Evolutionary conservation across 2,888 invertebrate genomes (phyloP), one percentile per base, ranked within the genome.

Genomic region (Tenthredo notha): DNA sequence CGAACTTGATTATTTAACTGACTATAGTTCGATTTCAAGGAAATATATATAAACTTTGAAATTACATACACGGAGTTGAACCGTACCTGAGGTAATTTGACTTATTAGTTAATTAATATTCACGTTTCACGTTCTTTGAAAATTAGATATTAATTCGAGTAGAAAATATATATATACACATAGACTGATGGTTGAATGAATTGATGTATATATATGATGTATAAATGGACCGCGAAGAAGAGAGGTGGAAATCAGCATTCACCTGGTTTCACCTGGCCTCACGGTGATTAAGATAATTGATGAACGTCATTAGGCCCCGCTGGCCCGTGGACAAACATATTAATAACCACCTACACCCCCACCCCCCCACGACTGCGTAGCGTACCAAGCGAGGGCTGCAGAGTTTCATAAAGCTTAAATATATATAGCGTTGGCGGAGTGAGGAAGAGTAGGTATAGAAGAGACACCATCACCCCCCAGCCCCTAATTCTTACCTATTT

Each of bases 321-420:
- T 47, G 43, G 82, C 43, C 82, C 82, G 82, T 83, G 82, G 82
- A 83, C 82, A 83, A 83, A 83, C 82, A 83, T 83, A 83, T 83
- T 83, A 83, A 83, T 83, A 67, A 83, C 82, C 82, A 47, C n/a
- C n/a, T n/a, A n/a, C n/a, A n/a, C n/a, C n/a, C n/a, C n/a, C n/a
- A n/a, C n/a, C n/a, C 54, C 70, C 50, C 78, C 61, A 40, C 75
- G 50, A 50, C 50, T 50, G 50, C 7, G 75, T 77, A 43, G 40
- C 43, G 74, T 18, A 10, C 43, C 72, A 21, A 25, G 29, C 50
- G n/a, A 25, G 40, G 43, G 75, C 29, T 47, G 33, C 72, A 15
- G 47, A 47, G 77, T 25, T 77, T 77, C 33, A 54, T 33, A 50
- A 50, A 77, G 25, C 50, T 50, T 54, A n/a, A 50, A 50, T 29